Evolutionary conservation across 2,113 vertebrate genomes (phyloP), one percentile per base, ranked within the genome.

Genomic region (Erythrocercus mccallii): DNA sequence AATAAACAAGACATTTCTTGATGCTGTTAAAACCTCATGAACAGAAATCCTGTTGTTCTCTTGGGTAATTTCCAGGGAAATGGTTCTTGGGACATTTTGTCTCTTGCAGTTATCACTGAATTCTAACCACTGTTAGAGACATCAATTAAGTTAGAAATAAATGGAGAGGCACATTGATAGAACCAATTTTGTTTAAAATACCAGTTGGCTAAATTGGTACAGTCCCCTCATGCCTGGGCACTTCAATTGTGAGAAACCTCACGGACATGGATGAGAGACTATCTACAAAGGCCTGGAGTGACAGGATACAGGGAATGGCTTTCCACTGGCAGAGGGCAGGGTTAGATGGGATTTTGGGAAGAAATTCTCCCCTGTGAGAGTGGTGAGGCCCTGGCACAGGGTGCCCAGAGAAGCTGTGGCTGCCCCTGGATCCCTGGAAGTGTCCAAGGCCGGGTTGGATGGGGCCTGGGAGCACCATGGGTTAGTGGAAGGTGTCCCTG

Each of bases 321-420:
- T 64, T 7, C 3, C 9, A 31, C 5, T 80, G 66, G 1, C 48
- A 80, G 5, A 65, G 50, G 21, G 5, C 18, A 72, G 58, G 15
- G 4, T 0, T 1, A 2, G 6, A 15, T 27, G 31, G 35, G 31
- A 23, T 42, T 0, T 13, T 15, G 27, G 58, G 58, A 27, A 50
- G 21, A 1, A 64, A 64, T 80, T 19, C 0, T 3, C 4, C 11
- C 9, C 66, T 64, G 40, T 0, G 42, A 56, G 57, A 30, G 30
- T 56, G 65, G 7, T 0, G 0, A 48, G n/a, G 10, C 13, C 24
- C 85, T 62, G 74, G 48, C 48, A 79, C 48, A 56, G 50, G 57
- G 13, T 64, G 40, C 57, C 21, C 57, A 88, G 42, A 64, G 66
- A 15, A 80, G 76, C 58, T 80, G 76, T 50, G 58, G 50, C 42